Percentiles rank a stretch among this genome's conserved stretches.
Conservation (phyloP, 2,888 invertebrate genomes). For the Ormyrus thymus region DNA sequence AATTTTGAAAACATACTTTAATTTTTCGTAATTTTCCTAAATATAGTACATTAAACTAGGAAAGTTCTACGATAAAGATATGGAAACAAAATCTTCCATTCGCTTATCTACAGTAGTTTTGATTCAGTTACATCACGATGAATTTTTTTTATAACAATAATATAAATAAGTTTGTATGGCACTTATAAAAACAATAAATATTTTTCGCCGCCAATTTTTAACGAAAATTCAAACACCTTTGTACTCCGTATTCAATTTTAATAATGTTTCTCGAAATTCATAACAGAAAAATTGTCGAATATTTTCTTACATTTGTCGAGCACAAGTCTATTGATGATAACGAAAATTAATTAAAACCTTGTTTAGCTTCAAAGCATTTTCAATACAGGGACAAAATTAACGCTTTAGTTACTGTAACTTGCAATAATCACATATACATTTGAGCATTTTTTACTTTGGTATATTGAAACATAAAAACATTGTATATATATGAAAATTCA, state of each 20-base stretch:
- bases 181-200: slow-evolving; percentile 62
- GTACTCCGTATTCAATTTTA: too few relatives aligned
- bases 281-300: too few relatives aligned
- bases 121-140: slow-evolving; percentile 49
- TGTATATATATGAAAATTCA: not conserved
- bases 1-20: too few relatives aligned
- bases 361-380: too few relatives aligned
- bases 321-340: too few relatives aligned
- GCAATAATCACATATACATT: not conserved
- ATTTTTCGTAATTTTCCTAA: too few relatives aligned
- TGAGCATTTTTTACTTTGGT: slow-evolving; percentile 19
- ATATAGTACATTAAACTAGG: slow-evolving; percentile 1
- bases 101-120: slow-evolving; percentile 43
- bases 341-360: too few relatives aligned
- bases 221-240: too few relatives aligned
- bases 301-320: too few relatives aligned
- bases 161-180: slow-evolving; percentile 65
- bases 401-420: too few relatives aligned
- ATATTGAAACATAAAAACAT: not conserved
- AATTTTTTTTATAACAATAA: slow-evolving; percentile 50
- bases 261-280: too few relatives aligned
- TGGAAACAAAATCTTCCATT: slow-evolving; percentile 9
- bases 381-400: too few relatives aligned
- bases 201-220: not conserved
- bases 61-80: slow-evolving; percentile 10